A percentile compares a stretch with the other conserved stretches of the same genome.
Evolutionary conservation across 2,797 vertebrate genomes (phyloP).

Genomic region (Scarus forsteni): DNA sequence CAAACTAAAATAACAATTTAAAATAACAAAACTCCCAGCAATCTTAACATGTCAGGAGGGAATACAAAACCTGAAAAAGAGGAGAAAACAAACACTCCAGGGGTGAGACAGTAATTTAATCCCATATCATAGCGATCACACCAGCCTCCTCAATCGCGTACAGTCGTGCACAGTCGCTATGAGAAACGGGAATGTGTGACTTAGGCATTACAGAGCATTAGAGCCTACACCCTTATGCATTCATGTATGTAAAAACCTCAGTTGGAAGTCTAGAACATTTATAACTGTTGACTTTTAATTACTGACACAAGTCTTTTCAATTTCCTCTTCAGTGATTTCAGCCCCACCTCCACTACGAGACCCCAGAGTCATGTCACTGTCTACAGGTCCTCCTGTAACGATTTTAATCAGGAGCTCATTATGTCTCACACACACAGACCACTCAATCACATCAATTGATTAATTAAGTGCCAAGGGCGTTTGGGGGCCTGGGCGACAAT

Average conservation of each 20-base stretch:
- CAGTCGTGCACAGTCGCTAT: too few relatives aligned
- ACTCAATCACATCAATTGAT: conserved; percentile 80
- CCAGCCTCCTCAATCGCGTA: too few relatives aligned
- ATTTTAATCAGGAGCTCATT: conserved; percentile 80
- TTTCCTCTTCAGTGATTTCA: neutral
- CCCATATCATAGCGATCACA: too few relatives aligned
- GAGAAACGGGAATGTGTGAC: too few relatives aligned
- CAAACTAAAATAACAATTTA: too few relatives aligned
- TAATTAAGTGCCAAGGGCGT: conserved; percentile 75
- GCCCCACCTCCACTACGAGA: conserved; percentile 11
- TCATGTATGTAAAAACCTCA: neutral
- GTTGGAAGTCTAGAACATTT: neutral
- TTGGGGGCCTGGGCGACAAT: conserved; percentile 61
- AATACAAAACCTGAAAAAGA: too few relatives aligned
- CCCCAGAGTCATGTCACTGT: conserved; percentile 30
- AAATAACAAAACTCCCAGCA: too few relatives aligned
- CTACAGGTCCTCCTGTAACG: conserved; percentile 47
- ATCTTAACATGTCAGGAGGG: too few relatives aligned
- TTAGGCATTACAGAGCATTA: too few relatives aligned
- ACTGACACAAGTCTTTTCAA: neutral
- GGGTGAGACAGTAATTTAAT: too few relatives aligned
- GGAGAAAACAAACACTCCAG: too few relatives aligned
- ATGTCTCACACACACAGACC: conserved; percentile 65
- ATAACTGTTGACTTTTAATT: conserved; percentile 4
- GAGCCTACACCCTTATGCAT: neutral